Base-by-base conservation (phyloP, 2,888 invertebrate species). In the Athalia circularis region DNA sequence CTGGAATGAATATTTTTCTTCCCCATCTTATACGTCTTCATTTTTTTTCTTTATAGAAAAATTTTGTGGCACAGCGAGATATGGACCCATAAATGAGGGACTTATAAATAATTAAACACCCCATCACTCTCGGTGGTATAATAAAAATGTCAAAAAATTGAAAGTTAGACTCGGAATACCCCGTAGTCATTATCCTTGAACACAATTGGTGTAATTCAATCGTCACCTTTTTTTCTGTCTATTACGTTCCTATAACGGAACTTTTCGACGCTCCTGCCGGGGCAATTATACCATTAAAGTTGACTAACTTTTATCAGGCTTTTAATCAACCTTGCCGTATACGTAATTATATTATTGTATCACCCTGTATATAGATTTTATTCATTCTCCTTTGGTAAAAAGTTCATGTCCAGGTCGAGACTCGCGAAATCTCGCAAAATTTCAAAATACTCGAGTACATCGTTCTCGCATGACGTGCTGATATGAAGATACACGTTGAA, bases 301-400 rank as follows among this genome's bases (percentile, higher is more conserved):
- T 62, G 29, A 62, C 62, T 62, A 59, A 62, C 62, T 62, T 62
- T 43, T 62, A 62, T 62, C 62, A 62, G 29, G 43, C 15, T 62
- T 62, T 62, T 62, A 62, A 62, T 62, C 62, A 29, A 62, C 62
- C 43, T 29, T 29, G 29, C 43, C 62, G 62, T 62, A 5, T 62
- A 62, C 43, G 11, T 43, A 9, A 29, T 43, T 62, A 8, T 15
- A 43, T 43, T 9, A 62, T 62, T 43, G 15, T 11, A 43, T 62
- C 43, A 9, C 7, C 43, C 15, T 62, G 5, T 62, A 29, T 29
- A 29, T 29, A 29, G 29, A 29, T 8, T 62, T 3, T 62, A 4
- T 43, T 43, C 29, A 5, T 62, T 62, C 0, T 11, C 5, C 15
- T 4, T 8, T 9, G 29, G 9, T 43, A 3, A 62, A 43, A 13